Percentiles rank a stretch among this genome's conserved stretches.
These are phyloP conservation scores for Megalops cyprinoides DNA, from an alignment of 2,797 vertebrate genomes.

Conservation along the genomic window DNA sequence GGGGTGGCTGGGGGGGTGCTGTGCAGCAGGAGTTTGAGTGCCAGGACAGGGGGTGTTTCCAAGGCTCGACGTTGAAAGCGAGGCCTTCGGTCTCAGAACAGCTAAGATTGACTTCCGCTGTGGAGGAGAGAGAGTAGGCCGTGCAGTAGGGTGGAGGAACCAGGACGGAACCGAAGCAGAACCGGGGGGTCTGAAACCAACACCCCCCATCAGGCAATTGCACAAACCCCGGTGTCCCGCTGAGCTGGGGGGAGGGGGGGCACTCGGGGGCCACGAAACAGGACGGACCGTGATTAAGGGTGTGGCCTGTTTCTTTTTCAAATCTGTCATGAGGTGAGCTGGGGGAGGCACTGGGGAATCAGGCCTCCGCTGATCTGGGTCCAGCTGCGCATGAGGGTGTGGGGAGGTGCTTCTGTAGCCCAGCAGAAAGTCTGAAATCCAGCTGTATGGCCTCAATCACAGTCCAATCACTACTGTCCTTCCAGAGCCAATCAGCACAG, in stretches of 20 bases:
- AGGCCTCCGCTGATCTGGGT: not conserved
- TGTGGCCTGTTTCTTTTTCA: conserved; percentile 46
- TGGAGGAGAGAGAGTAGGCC: conserved; percentile 44
- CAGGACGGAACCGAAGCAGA: too few relatives aligned
- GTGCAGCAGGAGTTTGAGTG: conserved; percentile 38
- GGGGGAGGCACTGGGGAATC: conserved; percentile 51
- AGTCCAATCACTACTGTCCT: not conserved
- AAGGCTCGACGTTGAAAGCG: conserved; percentile 37
- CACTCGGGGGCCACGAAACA: too few relatives aligned
- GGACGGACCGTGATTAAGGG: conserved; percentile 40
- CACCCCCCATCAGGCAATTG: too few relatives aligned
- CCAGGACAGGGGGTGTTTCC: conserved; percentile 34
- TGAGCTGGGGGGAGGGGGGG: not conserved
- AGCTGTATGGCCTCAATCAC: not conserved
- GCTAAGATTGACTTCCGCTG: conserved; percentile 62
- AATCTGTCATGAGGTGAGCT: conserved; percentile 39
- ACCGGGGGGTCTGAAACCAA: too few relatives aligned
- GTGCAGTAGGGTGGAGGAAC: conserved; percentile 22
- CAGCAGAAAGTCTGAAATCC: too few relatives aligned
- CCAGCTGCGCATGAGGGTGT: not conserved
- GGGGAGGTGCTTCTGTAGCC: not conserved
- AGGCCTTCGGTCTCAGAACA: conserved; percentile 32
- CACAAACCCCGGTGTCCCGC: too few relatives aligned
- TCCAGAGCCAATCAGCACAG: not conserved
- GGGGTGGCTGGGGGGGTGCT: conserved; percentile 53